phyloP scores from a whole-genome alignment of 2,797 vertebrate genomes.

The Orestias chungarensis region DNA sequence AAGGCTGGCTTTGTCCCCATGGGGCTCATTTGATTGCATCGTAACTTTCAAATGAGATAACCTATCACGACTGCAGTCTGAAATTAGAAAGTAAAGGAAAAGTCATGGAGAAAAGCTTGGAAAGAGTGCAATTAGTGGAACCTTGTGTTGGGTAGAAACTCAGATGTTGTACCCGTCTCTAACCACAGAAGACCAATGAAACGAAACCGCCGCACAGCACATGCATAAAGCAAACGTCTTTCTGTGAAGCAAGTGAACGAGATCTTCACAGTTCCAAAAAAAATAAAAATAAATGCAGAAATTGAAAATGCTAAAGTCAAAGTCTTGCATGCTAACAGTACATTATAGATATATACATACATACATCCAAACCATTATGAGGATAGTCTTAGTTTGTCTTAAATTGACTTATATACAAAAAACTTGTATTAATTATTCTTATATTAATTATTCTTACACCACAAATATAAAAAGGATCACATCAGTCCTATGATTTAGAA shows the following conservation, averaged over 20 bases:
- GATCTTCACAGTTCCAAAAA: too few relatives aligned
- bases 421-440: too few relatives aligned
- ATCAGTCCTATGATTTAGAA: too few relatives aligned
- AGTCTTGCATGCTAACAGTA: too few relatives aligned
- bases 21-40: conserved; percentile 14
- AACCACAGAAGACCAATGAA: neutral
- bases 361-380: too few relatives aligned
- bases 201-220: neutral
- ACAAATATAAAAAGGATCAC: too few relatives aligned
- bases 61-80: neutral
- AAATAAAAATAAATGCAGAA: too few relatives aligned
- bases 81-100: conserved; percentile 7
- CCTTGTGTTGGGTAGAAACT: neutral
- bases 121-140: neutral
- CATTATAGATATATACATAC: too few relatives aligned
- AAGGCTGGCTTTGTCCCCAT: neutral
- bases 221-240: neutral
- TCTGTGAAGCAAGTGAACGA: neutral
- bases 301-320: too few relatives aligned
- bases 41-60: conserved; percentile 12
- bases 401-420: too few relatives aligned
- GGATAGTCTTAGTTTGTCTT: too few relatives aligned
- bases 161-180: neutral
- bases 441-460: too few relatives aligned
- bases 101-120: conserved; percentile 5